Evolutionary conservation across 2,888 invertebrate genomes (phyloP).

Genomic region (Coleophora deauratella): DNA sequence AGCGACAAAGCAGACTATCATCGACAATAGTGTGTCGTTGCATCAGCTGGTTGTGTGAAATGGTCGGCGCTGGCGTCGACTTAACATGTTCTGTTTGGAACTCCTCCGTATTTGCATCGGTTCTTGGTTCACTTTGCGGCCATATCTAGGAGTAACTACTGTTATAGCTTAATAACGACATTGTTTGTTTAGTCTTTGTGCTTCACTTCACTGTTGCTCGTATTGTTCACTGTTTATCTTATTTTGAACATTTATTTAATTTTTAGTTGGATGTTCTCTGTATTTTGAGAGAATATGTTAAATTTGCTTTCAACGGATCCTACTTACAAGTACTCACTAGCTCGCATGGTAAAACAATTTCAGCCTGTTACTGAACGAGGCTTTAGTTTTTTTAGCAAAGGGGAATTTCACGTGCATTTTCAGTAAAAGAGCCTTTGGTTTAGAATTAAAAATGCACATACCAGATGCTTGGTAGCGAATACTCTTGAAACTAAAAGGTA

Average conservation of each 20-base stretch:
- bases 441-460: too few species aligned
- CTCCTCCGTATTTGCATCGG: slow-evolving; percentile 33
- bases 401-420: too few species aligned
- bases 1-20: slow-evolving; percentile 73
- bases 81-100: slow-evolving; percentile 43
- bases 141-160: slow-evolving; percentile 13
- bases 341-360: too few species aligned
- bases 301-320: too few species aligned
- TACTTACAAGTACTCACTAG: too few species aligned
- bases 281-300: too few species aligned
- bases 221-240: slow-evolving; percentile 6
- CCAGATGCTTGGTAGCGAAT: too few species aligned
- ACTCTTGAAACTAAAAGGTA: too few species aligned
- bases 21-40: slow-evolving; percentile 63
- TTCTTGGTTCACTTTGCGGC: slow-evolving; percentile 33
- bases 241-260: slow-evolving; percentile 26
- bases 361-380: too few species aligned
- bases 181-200: slow-evolving; percentile 9
- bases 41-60: slow-evolving; percentile 58
- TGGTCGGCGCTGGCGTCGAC: slow-evolving; percentile 65
- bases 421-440: too few species aligned
- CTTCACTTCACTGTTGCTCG: slow-evolving; percentile 37
- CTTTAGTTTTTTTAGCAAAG: too few species aligned
- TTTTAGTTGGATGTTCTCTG: slow-evolving; percentile 2
- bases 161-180: slow-evolving; percentile 23